Conservation (phyloP, 2,113 vertebrate genomes). For the Pseudonaja textilis region DNA sequence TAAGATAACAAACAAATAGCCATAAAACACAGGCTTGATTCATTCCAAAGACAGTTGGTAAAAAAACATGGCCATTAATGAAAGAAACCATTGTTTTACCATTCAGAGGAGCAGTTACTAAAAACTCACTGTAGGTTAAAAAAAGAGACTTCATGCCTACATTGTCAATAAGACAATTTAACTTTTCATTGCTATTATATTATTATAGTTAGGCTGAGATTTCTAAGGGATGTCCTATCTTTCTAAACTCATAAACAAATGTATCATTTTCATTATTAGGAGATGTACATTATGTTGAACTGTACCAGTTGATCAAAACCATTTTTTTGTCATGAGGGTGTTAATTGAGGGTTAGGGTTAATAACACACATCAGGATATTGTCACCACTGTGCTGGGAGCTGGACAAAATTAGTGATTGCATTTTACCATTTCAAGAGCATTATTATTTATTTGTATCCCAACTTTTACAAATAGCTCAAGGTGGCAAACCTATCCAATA, state of each 20-base stretch:
- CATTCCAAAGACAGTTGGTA: slow-evolving; percentile 23
- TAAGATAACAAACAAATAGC: slow-evolving; percentile 63
- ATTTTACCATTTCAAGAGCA: slow-evolving; percentile 35
- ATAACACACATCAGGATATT: slow-evolving; percentile 48
- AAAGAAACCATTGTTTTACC: slow-evolving; percentile 17
- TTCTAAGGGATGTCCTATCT: slow-evolving; percentile 34
- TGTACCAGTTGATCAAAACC: not conserved
- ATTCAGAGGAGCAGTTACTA: slow-evolving; percentile 22
- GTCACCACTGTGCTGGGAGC: slow-evolving; percentile 47
- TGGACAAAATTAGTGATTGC: slow-evolving; percentile 45
- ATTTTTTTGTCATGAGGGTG: not conserved
- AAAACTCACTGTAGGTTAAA: slow-evolving; percentile 15
- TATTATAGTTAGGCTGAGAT: slow-evolving; percentile 34
- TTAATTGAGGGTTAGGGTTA: not conserved
- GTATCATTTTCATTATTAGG: slow-evolving; percentile 53
- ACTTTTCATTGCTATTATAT: slow-evolving; percentile 27
- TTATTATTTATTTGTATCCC: not conserved
- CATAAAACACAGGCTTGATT: slow-evolving; percentile 10
- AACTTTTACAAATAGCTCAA: not conserved
- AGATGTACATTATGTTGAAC: slow-evolving; percentile 46
- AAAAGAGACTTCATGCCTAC: not conserved
- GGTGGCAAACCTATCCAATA: not conserved
- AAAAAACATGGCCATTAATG: slow-evolving; percentile 4
- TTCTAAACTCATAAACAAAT: slow-evolving; percentile 57
- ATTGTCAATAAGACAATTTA: slow-evolving; percentile 34